These are phyloP conservation scores for Pelagia noctiluca DNA, from an alignment of 30 jellyfish, hydroid and myxozoan genomes.

Conservation along the genomic window DNA sequence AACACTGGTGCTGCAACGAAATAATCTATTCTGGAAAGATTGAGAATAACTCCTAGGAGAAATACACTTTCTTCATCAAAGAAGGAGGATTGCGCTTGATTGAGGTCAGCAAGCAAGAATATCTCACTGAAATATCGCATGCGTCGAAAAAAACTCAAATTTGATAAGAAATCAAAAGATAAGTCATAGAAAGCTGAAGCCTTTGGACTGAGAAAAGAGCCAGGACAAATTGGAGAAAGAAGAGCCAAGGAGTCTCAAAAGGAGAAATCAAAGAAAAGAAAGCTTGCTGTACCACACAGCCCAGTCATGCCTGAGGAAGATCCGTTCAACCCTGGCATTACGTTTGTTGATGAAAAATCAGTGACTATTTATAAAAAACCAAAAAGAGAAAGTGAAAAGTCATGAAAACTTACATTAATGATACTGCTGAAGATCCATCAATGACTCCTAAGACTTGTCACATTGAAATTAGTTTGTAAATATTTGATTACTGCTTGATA, in stretches of 20 bases:
- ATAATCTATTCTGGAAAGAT: neutral
- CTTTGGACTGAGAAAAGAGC: neutral
- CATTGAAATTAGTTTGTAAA: neutral
- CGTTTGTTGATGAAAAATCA: neutral
- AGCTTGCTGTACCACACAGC: neutral
- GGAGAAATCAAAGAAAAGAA: neutral
- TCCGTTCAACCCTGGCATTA: neutral
- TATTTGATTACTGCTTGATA: neutral
- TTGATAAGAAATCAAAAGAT: neutral
- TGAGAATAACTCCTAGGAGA: neutral
- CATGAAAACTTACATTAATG: neutral
- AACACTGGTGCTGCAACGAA: neutral
- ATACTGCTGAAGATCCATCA: neutral
- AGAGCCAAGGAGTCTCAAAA: neutral
- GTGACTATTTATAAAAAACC: neutral
- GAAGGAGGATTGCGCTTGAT: neutral
- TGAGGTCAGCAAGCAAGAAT: neutral
- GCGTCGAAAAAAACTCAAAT: neutral
- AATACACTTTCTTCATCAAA: neutral
- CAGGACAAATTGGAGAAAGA: neutral
- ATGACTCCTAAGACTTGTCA: neutral
- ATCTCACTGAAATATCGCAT: neutral
- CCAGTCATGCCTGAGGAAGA: neutral
- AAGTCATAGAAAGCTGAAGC: neutral
- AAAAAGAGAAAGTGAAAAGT: neutral